Conservation (phyloP, 1,140 invertebrate genomes). For the Trachelipus rathkii region DNA sequence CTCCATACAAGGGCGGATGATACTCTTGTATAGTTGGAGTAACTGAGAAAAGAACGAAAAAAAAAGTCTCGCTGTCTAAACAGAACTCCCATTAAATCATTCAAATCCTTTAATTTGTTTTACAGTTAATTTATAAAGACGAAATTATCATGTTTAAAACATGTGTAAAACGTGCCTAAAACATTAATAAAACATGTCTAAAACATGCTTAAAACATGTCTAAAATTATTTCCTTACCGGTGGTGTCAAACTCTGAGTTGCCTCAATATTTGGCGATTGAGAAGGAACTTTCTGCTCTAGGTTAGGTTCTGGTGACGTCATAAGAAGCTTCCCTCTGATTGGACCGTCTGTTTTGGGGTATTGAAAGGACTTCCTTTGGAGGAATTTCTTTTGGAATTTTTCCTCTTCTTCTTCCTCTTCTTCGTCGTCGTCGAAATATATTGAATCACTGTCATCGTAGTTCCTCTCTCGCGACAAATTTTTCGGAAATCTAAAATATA, state of each 20-base stretch:
- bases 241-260: conserved; percentile 34
- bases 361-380: neutral
- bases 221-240: conserved; percentile 19
- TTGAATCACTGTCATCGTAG: neutral
- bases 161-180: too few relatives aligned
- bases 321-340: conserved; percentile 41
- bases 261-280: conserved; percentile 34
- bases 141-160: too few relatives aligned
- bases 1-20: too few relatives aligned
- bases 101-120: too few relatives aligned
- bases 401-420: conserved; percentile 13
- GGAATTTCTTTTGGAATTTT: conserved; percentile 7
- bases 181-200: too few relatives aligned
- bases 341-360: neutral
- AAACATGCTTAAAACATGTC: too few relatives aligned
- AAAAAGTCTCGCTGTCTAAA: too few relatives aligned
- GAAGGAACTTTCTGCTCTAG: conserved; percentile 56
- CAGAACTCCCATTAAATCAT: too few relatives aligned
- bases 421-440: neutral
- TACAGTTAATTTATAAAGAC: too few relatives aligned
- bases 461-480: conserved; percentile 22
- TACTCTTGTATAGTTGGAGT: too few relatives aligned
- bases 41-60: too few relatives aligned
- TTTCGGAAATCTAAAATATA: neutral
- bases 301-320: conserved; percentile 54